Conservation (phyloP, 2,888 invertebrate genomes). For the Patella ulyssiponensis region DNA sequence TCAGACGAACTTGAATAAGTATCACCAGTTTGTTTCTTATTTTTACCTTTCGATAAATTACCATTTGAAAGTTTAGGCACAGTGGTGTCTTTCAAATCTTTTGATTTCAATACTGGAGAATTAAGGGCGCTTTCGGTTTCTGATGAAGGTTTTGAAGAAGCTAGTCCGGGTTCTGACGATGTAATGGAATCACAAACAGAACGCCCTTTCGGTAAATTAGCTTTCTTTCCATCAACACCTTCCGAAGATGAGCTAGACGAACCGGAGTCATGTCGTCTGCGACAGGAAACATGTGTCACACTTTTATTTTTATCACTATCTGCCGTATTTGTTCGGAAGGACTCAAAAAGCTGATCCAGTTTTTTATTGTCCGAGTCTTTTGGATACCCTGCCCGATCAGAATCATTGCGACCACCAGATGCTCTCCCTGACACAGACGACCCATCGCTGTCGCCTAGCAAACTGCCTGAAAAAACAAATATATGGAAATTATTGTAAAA, state of each 20-base stretch:
- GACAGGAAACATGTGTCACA: slow-evolving; percentile 34
- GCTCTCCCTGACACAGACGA: background rate
- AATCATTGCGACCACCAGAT: background rate
- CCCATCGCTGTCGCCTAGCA: background rate
- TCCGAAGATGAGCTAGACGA: slow-evolving; percentile 27
- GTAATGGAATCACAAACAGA: slow-evolving; percentile 5
- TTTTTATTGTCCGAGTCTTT: slow-evolving; percentile 56
- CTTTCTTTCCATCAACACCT: slow-evolving; percentile 6
- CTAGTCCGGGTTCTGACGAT: background rate
- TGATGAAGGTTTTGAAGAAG: background rate
- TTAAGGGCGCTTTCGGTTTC: slow-evolving; percentile 26
- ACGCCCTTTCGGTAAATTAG: background rate
- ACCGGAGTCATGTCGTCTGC: slow-evolving; percentile 26
- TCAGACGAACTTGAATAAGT: slow-evolving; percentile 25
- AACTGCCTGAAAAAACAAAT: background rate
- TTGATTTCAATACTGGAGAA: slow-evolving; percentile 3
- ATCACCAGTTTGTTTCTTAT: slow-evolving; percentile 13
- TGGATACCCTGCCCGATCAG: slow-evolving; percentile 47
- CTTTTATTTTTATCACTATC: slow-evolving; percentile 15
- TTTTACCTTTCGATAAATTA: background rate
- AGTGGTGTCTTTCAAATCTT: background rate
- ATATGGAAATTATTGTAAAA: background rate
- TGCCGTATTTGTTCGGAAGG: slow-evolving; percentile 35
- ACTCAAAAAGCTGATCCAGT: slow-evolving; percentile 51
- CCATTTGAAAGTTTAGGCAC: slow-evolving; percentile 10